Conservation (phyloP, 2,797 vertebrate species). For the Aeoliscus strigatus region DNA sequence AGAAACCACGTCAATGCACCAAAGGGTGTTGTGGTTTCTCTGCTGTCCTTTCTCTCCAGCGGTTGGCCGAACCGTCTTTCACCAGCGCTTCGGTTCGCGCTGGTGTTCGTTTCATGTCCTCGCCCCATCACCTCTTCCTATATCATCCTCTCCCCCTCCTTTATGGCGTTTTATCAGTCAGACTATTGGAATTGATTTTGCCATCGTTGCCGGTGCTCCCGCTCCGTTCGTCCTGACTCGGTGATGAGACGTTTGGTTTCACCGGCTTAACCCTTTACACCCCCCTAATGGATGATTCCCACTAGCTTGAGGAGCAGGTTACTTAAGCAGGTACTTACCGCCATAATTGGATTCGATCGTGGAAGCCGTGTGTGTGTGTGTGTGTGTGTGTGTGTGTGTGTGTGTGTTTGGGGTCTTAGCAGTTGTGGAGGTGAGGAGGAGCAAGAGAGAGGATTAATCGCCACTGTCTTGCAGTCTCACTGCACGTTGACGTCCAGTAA, state of each 20-base stretch:
- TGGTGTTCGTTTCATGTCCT: too few species aligned
- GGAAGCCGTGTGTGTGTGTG: slow-evolving; percentile 9
- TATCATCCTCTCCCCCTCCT: too few species aligned
- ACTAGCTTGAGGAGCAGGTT: slow-evolving; percentile 38
- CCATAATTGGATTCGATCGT: slow-evolving; percentile 63
- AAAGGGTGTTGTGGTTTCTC: too few species aligned
- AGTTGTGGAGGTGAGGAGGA: slow-evolving; percentile 15
- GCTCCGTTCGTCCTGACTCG: slow-evolving; percentile 17
- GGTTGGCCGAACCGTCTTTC: too few species aligned
- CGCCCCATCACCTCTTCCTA: too few species aligned
- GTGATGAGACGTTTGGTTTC: slow-evolving; percentile 17
- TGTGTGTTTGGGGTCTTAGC: slow-evolving; percentile 14
- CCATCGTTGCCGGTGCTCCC: slow-evolving; percentile 6
- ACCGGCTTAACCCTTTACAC: slow-evolving; percentile 39
- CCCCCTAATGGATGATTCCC: slow-evolving; percentile 41
- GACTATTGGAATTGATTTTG: slow-evolving; percentile 22
- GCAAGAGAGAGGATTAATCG: slow-evolving; percentile 18
- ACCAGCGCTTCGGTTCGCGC: too few species aligned
- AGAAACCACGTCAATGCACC: too few species aligned
- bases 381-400: slow-evolving; percentile 26
- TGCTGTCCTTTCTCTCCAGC: too few species aligned
- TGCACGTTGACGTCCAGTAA: neutral
- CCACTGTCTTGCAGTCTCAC: slow-evolving; percentile 2
- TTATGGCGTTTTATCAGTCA: too few species aligned
- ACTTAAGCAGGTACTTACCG: slow-evolving; percentile 61